These are phyloP conservation scores for Drosophila sp. DNA, from an alignment of 1,140 invertebrate genomes.

Conservation along the genomic window DNA sequence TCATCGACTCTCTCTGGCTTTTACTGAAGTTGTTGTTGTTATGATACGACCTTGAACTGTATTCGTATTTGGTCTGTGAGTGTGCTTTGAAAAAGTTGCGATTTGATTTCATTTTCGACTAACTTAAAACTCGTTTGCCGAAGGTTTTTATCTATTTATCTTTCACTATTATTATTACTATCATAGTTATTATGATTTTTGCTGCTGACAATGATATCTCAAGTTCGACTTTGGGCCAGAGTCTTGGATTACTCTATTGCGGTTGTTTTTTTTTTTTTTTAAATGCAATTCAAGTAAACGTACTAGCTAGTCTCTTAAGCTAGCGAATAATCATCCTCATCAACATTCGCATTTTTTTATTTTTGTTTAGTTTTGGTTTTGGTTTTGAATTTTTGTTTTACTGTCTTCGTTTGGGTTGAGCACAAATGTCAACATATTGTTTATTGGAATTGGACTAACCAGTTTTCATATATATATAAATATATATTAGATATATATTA, in stretches of 20 bases:
- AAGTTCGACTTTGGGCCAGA: conserved; percentile 20
- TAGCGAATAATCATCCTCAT: neutral
- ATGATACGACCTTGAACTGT: conserved; percentile 39
- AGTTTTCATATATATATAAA: conserved; percentile 17
- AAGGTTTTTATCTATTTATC: conserved; percentile 26
- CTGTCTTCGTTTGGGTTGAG: conserved; percentile 24
- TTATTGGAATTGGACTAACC: conserved; percentile 26
- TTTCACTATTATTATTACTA: neutral
- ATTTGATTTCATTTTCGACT: conserved; percentile 41
- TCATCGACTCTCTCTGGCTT: neutral
- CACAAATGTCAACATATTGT: conserved; percentile 33
- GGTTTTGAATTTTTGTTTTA: conserved; percentile 15
- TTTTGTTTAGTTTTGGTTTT: neutral
- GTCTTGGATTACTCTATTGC: conserved; percentile 41
- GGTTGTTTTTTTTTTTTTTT: conserved; percentile 17
- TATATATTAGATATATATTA: neutral
- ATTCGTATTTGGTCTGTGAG: conserved; percentile 10
- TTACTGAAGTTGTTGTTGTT: neutral
- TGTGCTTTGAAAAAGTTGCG: neutral
- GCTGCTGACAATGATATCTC: conserved; percentile 9
- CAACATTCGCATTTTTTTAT: no score
- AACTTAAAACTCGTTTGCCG: conserved; percentile 23
- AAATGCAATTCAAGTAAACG: neutral
- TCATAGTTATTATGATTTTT: conserved; percentile 10
- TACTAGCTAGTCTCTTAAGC: neutral